Conservation (phyloP, 1,140 invertebrate genomes). For the Phocides pigmalion region DNA sequence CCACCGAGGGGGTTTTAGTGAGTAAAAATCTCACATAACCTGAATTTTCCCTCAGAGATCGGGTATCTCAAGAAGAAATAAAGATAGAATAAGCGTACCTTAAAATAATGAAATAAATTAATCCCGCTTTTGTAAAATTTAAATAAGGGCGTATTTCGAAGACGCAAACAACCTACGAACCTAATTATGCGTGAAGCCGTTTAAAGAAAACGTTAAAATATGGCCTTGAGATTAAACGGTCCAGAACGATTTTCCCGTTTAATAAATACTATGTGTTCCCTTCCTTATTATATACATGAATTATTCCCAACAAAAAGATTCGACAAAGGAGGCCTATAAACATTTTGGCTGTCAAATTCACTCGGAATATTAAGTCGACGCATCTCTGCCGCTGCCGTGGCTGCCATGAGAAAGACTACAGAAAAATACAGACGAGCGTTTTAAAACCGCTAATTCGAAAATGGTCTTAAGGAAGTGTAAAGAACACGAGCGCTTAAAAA, state of each 20-base stretch:
- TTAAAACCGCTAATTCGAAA: not conserved
- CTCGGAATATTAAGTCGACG: constrained; percentile 59
- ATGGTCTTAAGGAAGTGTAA: not conserved
- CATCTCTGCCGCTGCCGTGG: constrained; percentile 39
- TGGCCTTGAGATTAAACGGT: constrained; percentile 33
- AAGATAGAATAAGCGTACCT: too few species aligned
- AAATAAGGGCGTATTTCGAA: too few species aligned
- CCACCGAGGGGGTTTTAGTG: too few species aligned
- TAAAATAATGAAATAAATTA: too few species aligned
- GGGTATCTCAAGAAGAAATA: too few species aligned
- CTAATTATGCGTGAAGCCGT: not conserved
- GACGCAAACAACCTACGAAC: not conserved
- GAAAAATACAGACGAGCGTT: constrained; percentile 5
- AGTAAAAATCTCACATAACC: too few species aligned
- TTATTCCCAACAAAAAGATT: constrained; percentile 63
- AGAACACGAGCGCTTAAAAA: not conserved
- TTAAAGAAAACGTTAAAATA: not conserved
- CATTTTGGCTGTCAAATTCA: constrained; percentile 68
- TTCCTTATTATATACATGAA: constrained; percentile 63
- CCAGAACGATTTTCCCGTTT: constrained; percentile 33
- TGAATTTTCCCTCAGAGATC: too few species aligned
- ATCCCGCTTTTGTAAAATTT: too few species aligned
- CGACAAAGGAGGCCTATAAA: constrained; percentile 63
- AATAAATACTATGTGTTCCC: constrained; percentile 51
- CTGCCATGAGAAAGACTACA: constrained; percentile 2